Evolutionary conservation across 1,140 invertebrate genomes (phyloP).

Genomic region (Ericerus pela): DNA sequence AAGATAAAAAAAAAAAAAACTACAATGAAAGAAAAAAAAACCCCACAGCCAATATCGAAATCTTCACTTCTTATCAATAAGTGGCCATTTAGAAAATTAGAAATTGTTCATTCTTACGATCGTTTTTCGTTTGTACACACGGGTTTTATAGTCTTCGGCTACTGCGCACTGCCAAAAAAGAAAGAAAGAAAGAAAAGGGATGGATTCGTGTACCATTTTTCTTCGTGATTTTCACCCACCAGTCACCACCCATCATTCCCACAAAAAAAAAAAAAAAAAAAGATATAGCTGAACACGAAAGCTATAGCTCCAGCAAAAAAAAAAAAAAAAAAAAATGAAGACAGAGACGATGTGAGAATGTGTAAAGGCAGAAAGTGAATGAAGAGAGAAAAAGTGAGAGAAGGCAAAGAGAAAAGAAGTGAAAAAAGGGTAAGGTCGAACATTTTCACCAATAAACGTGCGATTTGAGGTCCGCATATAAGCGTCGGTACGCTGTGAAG

Average conservation of each 20-base stretch:
- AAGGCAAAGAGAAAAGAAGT: too few relatives aligned
- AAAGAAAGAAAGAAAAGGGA: not conserved
- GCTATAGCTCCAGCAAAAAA: too few relatives aligned
- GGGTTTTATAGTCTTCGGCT: not conserved
- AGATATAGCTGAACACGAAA: too few relatives aligned
- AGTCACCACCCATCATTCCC: too few relatives aligned
- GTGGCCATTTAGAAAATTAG: constrained; percentile 19
- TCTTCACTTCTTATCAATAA: constrained; percentile 15
- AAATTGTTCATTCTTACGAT: constrained; percentile 15
- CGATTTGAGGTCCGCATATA: constrained; percentile 15
- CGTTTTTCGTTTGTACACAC: not conserved
- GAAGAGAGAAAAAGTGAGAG: not conserved
- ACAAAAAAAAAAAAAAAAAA: too few relatives aligned
- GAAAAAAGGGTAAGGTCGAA: constrained; percentile 4
- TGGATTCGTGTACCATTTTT: too few relatives aligned
- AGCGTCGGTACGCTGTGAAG: constrained; percentile 12
- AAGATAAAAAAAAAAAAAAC: too few relatives aligned
- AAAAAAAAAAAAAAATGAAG: too few relatives aligned
- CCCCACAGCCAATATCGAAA: too few relatives aligned
- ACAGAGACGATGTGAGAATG: too few relatives aligned
- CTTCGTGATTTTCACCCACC: too few relatives aligned
- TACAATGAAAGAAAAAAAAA: constrained; percentile 1
- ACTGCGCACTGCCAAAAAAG: not conserved
- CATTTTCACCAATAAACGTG: constrained; percentile 15
- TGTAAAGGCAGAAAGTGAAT: too few relatives aligned